Base-by-base conservation (phyloP, 2,113 vertebrate genomes). In the Mormoops blainvillei region DNA sequence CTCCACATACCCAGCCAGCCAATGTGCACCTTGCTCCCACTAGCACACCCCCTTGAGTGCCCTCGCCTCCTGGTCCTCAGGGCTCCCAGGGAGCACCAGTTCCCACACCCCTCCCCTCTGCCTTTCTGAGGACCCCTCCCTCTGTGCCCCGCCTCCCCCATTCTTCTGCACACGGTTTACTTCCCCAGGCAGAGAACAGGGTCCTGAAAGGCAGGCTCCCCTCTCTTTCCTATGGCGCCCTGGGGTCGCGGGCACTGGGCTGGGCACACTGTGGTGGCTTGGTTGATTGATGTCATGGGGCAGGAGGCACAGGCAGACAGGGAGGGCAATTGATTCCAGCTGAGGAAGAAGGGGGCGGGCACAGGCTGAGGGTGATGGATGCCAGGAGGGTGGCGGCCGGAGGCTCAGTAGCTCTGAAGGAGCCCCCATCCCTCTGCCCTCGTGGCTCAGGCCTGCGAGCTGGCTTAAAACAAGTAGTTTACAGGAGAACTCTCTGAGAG, bases 281-380 rank as follows among this genome's bases (percentile, higher is more conserved):
- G 77, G 87, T 24, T 97, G 96, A 95, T 63, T 74, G 86, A 91
- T 84, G 87, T 82, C 65, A 41, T 9, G 7, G 56, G 84, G 85
- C n/a, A 33, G 77, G 48, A 95, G 90, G 81, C 74, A 77, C n/a
- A 7, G 86, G 56, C 65, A 9, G 20, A 92, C 90, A 85, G 56
- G 73, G 36, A 96, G 81, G 22, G 45, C 22, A 28, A 97, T 91
- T 92, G 93, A 86, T 96, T 96, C 94, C 97, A 97, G 91, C 94
- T 97, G 95, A 95, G 61, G 67, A 50, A 7, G 3, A 41, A 43
- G 87, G 63, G 73, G 65, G 71, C 11, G 22, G 67, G 76, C 33
- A 0, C 33, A 31, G 67, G 67, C 77, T 14, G 5, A 61, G 45
- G 61, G 85, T 50, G 77, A 83, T 54, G 63, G 94, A 76, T 80